Evolutionary conservation across 2,113 vertebrate genomes (phyloP), one percentile per base, ranked within the genome.

Genomic region (Heloderma charlesbogerti): DNA sequence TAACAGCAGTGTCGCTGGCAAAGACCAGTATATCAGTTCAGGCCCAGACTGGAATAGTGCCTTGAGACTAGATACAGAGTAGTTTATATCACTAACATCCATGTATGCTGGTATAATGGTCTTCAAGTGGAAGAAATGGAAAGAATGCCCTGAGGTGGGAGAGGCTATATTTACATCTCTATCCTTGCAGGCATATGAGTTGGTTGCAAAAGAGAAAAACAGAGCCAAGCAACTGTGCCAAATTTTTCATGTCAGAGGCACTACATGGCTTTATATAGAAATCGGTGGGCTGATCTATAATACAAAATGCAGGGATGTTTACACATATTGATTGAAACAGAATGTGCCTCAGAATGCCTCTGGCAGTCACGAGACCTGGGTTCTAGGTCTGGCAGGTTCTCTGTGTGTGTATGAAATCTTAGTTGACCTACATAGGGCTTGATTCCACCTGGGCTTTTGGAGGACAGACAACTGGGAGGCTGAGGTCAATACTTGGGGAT

Each of bases 111-210:
- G 34, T 90, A 48, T 90, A 88, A 89, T 85, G 40, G 5, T 8
- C n/a, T 48, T 91, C 2, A 81, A 87, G 88, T 93, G 77, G 20
- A 25, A 57, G 63, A 51, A 80, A 71, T 80, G 77, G 82, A 7
- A 79, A 79, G 60, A 83, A 66, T 0, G 25, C 31, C 29, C 34
- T 15, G 15, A 25, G 74, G 43, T 85, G 48, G 48, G 22, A 60
- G 40, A 78, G 60, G 22, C 13, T 79, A 45, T 91, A 85, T 85
- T 72, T 91, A 22, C 37, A 88, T 77, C 37, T 40, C 9, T 88
- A 13, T 60, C 40, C 87, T 79, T 91, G 31, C 13, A 71, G 60
- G 43, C 60, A 71, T 66, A 84, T 22, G 31, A 69, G 51, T 7
- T 34, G 43, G 3, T 81, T 88, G 86, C n/a, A 20, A 67, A 75